These are phyloP conservation scores for Eupelmus urozonus DNA, from an alignment of 2,888 invertebrate species.

Conservation along the genomic window DNA sequence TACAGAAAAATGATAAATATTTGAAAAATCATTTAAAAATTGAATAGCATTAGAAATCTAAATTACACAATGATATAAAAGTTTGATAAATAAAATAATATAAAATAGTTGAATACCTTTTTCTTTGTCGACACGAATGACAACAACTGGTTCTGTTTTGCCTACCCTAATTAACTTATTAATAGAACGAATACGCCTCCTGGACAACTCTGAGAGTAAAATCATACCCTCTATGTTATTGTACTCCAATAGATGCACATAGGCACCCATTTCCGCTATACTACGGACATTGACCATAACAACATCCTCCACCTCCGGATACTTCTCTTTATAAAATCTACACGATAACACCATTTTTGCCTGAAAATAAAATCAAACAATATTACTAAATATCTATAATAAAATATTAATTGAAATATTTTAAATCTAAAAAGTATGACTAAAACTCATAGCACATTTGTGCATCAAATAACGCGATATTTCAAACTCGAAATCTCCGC, in stretches of 20 bases:
- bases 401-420: neutral
- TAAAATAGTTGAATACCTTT: constrained; percentile 84
- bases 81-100: neutral
- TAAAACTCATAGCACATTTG: neutral
- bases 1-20: constrained; percentile 5
- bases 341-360: constrained; percentile 92
- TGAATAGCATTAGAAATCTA: neutral
- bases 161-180: constrained; percentile 99
- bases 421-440: too few relatives aligned
- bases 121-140: constrained; percentile 99
- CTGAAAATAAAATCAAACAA: constrained; percentile 29
- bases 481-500: neutral
- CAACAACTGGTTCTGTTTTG: constrained; percentile 98
- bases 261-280: constrained; percentile 99
- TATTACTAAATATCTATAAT: neutral
- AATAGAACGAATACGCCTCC: constrained; percentile 98
- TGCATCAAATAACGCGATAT: too few relatives aligned
- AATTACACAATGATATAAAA: neutral
- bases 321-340: constrained; percentile 97
- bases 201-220: constrained; percentile 96
- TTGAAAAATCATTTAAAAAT: neutral
- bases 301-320: constrained; percentile 99
- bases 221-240: constrained; percentile 99
- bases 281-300: constrained; percentile 99
- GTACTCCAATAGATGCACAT: constrained; percentile 97